These are phyloP conservation scores for Antheraea mylitta DNA, from an alignment of 1,140 invertebrate species.

Conservation along the genomic window DNA sequence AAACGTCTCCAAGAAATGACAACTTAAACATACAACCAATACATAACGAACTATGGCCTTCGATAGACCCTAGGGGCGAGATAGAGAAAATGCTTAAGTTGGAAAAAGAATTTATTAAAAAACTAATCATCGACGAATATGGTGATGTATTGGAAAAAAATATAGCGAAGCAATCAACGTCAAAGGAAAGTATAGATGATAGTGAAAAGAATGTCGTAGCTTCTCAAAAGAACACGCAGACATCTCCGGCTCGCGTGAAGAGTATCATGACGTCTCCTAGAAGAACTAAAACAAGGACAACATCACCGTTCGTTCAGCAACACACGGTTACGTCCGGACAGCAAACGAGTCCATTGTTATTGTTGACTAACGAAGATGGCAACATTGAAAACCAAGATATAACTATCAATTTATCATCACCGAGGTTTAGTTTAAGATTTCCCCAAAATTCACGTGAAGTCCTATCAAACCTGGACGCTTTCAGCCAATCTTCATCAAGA, in stretches of 20 bases:
- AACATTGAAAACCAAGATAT: conserved; percentile 47
- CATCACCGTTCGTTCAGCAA: conserved; percentile 57
- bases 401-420: conserved; percentile 69
- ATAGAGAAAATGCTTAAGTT: conserved; percentile 56
- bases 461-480: conserved; percentile 43
- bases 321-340: conserved; percentile 48
- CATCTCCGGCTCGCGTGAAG: conserved; percentile 70
- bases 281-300: conserved; percentile 59
- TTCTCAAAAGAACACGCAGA: conserved; percentile 65
- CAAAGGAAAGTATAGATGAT: conserved; percentile 30
- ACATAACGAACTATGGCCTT: conserved; percentile 58
- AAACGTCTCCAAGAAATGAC: conserved; percentile 65
- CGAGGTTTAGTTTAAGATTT: conserved; percentile 65
- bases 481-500: conserved; percentile 1
- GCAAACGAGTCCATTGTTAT: conserved; percentile 62
- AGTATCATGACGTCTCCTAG: conserved; percentile 69
- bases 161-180: conserved; percentile 60
- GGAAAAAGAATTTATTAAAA: conserved; percentile 71
- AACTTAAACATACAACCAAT: conserved; percentile 52
- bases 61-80: conserved; percentile 48
- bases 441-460: conserved; percentile 54
- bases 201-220: conserved; percentile 44
- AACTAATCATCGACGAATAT: conserved; percentile 66
- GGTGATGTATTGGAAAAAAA: conserved; percentile 55
- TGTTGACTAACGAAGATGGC: conserved; percentile 34